Evolutionary conservation across 2,888 invertebrate genomes (phyloP).

Genomic region (Rambutsinella grinnellia): DNA sequence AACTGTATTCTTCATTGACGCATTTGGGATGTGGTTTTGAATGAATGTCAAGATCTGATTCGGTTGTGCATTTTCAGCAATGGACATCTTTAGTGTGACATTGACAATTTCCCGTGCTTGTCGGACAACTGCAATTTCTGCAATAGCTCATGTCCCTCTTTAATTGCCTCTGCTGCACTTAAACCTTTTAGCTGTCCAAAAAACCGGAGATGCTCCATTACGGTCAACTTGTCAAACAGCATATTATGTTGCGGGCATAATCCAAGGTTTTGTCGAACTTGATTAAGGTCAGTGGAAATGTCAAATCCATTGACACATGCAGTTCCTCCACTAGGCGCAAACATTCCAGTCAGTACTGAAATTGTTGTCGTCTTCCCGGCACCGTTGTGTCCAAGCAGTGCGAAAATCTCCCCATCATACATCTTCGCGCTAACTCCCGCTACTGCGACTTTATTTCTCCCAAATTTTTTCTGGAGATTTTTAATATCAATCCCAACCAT

Average conservation of each 20-base stretch:
- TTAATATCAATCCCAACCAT: constrained; percentile 69
- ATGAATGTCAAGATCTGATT: constrained; percentile 70
- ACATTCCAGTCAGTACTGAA: constrained; percentile 75
- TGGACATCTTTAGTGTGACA: constrained; percentile 71
- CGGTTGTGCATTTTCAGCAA: constrained; percentile 64
- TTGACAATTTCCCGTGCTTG: constrained; percentile 76
- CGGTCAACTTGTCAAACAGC: constrained; percentile 85
- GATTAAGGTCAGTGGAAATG: constrained; percentile 76
- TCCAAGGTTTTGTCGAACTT: constrained; percentile 82
- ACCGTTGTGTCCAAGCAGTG: constrained; percentile 80
- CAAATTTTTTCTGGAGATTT: constrained; percentile 65
- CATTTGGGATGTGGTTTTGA: constrained; percentile 76
- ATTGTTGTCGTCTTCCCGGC: constrained; percentile 86
- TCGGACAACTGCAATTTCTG: constrained; percentile 75
- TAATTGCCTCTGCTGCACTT: constrained; percentile 70
- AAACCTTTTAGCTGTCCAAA: constrained; percentile 78
- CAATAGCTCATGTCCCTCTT: constrained; percentile 74
- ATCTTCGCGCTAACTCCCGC: constrained; percentile 80
- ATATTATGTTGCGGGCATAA: constrained; percentile 93
- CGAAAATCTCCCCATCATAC: constrained; percentile 86
- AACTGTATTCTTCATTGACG: constrained; percentile 70
- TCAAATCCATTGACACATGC: constrained; percentile 82
- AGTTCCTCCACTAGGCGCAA: constrained; percentile 79
- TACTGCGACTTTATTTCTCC: constrained; percentile 74
- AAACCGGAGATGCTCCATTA: constrained; percentile 84